Conservation (phyloP, 2,888 invertebrate species). For the Acleris literana region DNA sequence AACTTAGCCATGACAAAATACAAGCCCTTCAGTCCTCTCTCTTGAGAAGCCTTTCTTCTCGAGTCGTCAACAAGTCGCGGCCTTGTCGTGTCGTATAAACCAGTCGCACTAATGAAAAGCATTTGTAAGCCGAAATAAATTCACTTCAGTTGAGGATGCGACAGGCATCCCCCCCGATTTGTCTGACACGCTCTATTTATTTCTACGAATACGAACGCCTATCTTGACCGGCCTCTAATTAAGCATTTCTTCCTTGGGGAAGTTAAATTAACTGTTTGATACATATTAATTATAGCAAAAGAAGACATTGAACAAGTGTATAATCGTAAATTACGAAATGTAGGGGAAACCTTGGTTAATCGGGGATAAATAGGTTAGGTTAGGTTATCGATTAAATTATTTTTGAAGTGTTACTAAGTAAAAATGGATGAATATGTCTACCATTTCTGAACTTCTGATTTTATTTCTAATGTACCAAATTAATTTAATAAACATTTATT, state of each 20-base stretch:
- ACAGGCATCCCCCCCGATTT: slow-evolving; percentile 11
- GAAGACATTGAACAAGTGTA: neutral
- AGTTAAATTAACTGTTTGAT: neutral
- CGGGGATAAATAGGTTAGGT: no score
- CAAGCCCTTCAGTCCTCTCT: no score
- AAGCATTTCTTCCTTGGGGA: neutral
- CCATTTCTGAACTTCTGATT: no score
- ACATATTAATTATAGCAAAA: neutral
- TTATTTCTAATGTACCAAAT: no score
- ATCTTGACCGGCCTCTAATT: slow-evolving; percentile 7
- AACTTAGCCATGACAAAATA: no score
- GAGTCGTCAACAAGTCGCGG: no score
- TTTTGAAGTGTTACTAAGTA: no score
- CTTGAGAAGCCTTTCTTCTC: no score
- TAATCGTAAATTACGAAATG: neutral
- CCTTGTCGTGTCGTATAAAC: slow-evolving; percentile 1
- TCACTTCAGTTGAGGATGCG: slow-evolving; percentile 17
- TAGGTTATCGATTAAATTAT: no score
- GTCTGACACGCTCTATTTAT: slow-evolving; percentile 16
- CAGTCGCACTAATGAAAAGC: slow-evolving; percentile 17
- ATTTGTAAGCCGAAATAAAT: slow-evolving; percentile 21
- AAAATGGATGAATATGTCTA: no score
- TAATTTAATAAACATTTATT: no score
- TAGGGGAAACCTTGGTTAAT: no score
- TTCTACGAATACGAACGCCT: slow-evolving; percentile 1